Evolutionary conservation across 2,113 vertebrate species (phyloP).

Genomic region (Elanoides forficatus): DNA sequence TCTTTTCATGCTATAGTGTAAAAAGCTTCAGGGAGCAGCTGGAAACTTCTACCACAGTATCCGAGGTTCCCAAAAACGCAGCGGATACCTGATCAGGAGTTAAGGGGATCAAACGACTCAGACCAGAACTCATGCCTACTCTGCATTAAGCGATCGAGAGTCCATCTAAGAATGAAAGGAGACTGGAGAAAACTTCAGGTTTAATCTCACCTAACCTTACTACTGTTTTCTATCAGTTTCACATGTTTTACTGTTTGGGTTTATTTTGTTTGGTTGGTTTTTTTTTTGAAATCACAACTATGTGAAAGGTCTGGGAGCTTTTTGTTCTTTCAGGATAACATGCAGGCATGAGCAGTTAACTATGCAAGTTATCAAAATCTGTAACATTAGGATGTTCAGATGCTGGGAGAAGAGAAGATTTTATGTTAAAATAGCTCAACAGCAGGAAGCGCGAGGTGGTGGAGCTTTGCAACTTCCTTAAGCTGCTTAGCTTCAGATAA

Average conservation of each 20-base stretch:
- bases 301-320: background rate
- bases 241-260: rapidly evolving
- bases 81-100: background rate
- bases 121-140: background rate
- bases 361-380: background rate
- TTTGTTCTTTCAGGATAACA: background rate
- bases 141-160: rapidly evolving
- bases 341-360: background rate
- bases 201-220: background rate
- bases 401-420: background rate
- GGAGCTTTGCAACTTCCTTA: background rate
- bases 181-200: background rate
- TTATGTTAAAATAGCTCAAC: background rate
- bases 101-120: background rate
- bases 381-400: background rate
- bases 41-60: background rate
- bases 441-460: background rate
- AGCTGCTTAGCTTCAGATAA: conserved; percentile 36
- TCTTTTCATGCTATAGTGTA: background rate
- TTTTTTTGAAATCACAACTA: background rate
- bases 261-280: too few relatives aligned
- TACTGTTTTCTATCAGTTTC: background rate
- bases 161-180: background rate
- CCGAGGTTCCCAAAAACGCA: background rate
- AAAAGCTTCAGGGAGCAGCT: background rate